Conservation (phyloP, 2,113 vertebrate species). For the Emydura subglobosa region DNA sequence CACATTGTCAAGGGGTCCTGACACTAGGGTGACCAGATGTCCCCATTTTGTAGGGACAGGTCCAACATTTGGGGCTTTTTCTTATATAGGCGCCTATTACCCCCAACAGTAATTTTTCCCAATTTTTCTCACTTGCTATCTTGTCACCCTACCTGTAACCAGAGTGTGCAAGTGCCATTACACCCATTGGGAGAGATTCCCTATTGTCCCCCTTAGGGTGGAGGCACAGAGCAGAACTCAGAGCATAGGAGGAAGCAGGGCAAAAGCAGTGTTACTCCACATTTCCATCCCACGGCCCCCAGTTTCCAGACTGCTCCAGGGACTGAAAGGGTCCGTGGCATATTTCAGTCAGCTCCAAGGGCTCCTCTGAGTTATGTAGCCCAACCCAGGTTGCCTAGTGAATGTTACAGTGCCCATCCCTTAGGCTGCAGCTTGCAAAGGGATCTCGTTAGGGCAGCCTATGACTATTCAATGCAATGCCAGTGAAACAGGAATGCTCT, state of each 20-base stretch:
- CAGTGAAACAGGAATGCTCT: not conserved
- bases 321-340: not conserved
- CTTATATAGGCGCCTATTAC: too few species aligned
- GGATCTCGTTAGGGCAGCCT: too few species aligned
- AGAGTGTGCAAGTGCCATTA: not conserved
- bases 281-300: not conserved
- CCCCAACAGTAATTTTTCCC: too few species aligned
- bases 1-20: not conserved
- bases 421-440: too few species aligned
- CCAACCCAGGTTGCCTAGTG: not conserved
- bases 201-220: not conserved
- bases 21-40: not conserved
- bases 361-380: not conserved
- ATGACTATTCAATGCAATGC: not conserved
- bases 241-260: not conserved
- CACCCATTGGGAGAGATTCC: conserved; percentile 1
- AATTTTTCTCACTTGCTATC: too few species aligned
- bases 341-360: not conserved
- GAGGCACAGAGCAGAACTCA: not conserved
- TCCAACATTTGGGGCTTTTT: too few species aligned
- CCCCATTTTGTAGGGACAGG: too few species aligned
- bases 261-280: not conserved
- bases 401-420: not conserved
- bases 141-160: too few species aligned
- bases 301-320: not conserved